phyloP scores from a whole-genome alignment of 2,113 vertebrate species.

The Petrocephalus zakoni region DNA sequence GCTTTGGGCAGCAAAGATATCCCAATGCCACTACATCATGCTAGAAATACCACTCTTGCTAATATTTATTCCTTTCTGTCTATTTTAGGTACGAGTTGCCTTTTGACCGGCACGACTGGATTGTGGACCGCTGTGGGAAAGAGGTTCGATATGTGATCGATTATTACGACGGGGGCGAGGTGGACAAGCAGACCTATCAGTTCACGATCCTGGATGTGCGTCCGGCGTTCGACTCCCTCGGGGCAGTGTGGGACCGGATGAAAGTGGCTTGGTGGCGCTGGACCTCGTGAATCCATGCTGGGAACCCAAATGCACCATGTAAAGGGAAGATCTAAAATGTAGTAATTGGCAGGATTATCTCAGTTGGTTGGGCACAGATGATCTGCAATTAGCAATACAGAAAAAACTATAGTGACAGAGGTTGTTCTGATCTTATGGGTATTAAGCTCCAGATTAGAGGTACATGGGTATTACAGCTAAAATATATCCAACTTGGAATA shows the following conservation, averaged over 20 bases:
- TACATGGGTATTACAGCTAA: neutral
- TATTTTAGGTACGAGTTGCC: constrained; percentile 70
- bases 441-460: neutral
- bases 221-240: constrained; percentile 72
- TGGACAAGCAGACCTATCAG: constrained; percentile 64
- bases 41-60: neutral
- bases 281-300: constrained; percentile 57
- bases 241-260: constrained; percentile 78
- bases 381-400: neutral
- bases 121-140: constrained; percentile 74
- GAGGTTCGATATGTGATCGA: constrained; percentile 79
- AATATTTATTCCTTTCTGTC: neutral
- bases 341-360: neutral
- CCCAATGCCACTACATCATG: neutral
- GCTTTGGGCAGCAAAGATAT: neutral
- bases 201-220: constrained; percentile 78
- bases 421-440: neutral
- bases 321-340: neutral
- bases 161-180: constrained; percentile 73
- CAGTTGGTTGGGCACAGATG: neutral
- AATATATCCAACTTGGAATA: neutral
- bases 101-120: constrained; percentile 81
- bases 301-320: neutral
- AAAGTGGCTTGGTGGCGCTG: constrained; percentile 83
- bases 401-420: neutral